phyloP scores from a whole-genome alignment of 2,888 invertebrate species.

The Lochmaea crataegi region DNA sequence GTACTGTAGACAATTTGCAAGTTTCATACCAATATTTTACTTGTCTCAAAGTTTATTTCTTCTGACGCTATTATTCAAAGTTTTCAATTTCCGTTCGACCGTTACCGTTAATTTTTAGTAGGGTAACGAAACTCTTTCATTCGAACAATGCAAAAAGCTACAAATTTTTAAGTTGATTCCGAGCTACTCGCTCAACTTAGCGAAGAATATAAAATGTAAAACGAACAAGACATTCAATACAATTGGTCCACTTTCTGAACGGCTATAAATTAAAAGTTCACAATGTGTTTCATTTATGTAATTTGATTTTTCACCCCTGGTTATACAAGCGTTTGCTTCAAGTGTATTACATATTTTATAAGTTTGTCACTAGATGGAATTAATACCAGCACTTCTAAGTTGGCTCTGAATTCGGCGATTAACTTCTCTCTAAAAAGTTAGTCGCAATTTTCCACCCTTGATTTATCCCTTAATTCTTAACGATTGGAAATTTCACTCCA shows the following conservation, averaged over 20 bases:
- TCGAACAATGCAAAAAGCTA: slow-evolving; percentile 58
- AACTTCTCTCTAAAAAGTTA: slow-evolving; percentile 29
- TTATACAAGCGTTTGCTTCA: slow-evolving; percentile 54
- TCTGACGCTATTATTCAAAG: slow-evolving; percentile 56
- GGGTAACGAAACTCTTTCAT: slow-evolving; percentile 55
- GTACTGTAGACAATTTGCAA: slow-evolving; percentile 39
- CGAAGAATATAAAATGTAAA: slow-evolving; percentile 48
- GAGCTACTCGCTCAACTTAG: slow-evolving; percentile 56
- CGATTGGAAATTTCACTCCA: neutral
- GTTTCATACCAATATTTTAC: slow-evolving; percentile 48
- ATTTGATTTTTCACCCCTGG: slow-evolving; percentile 64
- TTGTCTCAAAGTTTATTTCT: slow-evolving; percentile 47
- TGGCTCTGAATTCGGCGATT: slow-evolving; percentile 29
- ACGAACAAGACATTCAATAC: slow-evolving; percentile 51
- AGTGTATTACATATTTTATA: slow-evolving; percentile 60
- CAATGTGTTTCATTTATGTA: slow-evolving; percentile 66
- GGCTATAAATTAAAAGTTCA: slow-evolving; percentile 64
- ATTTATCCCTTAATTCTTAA: slow-evolving; percentile 22
- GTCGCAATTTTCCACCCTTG: slow-evolving; percentile 19
- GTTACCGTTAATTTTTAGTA: slow-evolving; percentile 58
- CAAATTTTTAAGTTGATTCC: slow-evolving; percentile 62
- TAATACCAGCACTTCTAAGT: slow-evolving; percentile 54
- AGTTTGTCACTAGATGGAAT: slow-evolving; percentile 61
- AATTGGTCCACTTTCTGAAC: slow-evolving; percentile 56
- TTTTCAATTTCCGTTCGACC: slow-evolving; percentile 60